phyloP scores from a whole-genome alignment of 2,888 invertebrate genomes.

The Lepidochrysops patricia region DNA sequence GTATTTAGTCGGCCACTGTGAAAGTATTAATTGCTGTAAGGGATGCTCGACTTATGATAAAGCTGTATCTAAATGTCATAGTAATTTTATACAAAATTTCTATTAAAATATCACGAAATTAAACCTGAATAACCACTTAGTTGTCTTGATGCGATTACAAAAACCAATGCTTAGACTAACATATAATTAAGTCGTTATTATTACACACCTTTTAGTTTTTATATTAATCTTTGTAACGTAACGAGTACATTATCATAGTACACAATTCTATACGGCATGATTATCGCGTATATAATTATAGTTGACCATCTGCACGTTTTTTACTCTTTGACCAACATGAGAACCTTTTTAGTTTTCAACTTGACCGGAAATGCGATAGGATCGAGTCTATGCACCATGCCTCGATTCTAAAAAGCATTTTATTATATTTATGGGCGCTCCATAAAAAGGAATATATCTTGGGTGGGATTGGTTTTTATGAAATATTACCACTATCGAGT shows the following conservation, averaged over 20 bases:
- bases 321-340: constrained; percentile 45
- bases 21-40: background rate
- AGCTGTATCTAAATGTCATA: background rate
- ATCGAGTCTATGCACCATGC: constrained; percentile 49
- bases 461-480: background rate
- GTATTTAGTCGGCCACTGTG: background rate
- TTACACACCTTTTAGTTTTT: background rate
- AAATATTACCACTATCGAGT: background rate
- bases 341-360: constrained; percentile 51
- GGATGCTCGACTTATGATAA: background rate
- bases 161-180: background rate
- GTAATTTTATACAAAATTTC: background rate
- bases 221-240: background rate
- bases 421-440: constrained; percentile 23
- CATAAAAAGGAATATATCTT: constrained; percentile 14
- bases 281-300: constrained; percentile 5
- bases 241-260: background rate
- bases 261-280: constrained; percentile 2
- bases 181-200: background rate
- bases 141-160: background rate
- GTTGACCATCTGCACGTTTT: constrained; percentile 23
- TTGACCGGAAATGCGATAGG: constrained; percentile 65
- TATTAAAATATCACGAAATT: background rate
- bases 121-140: background rate
- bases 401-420: constrained; percentile 38